Evolutionary conservation across 1,140 invertebrate species (phyloP), one percentile per base, ranked within the genome.

Genomic region (Pseudomyrmex gracilis): DNA sequence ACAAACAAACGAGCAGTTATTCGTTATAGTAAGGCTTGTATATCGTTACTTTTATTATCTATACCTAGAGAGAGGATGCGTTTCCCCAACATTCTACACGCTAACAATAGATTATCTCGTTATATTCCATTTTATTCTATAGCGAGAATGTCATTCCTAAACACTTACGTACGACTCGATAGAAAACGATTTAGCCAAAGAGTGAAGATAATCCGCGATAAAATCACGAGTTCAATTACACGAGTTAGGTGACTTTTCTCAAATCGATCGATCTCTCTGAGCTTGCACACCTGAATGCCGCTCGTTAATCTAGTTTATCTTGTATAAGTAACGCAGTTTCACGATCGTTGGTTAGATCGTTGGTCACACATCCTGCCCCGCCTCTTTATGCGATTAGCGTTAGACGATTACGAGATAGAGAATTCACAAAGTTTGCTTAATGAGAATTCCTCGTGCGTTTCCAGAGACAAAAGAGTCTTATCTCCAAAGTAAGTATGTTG

Each of bases 61-160:
- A 70, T 17, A 70, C 15, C 53, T 34, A n/a, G 43, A 24, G 66
- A n/a, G 43, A n/a, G n/a, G n/a, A 58, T 49, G 47, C 22, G 20
- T 71, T 8, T 47, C 43, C 24, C 34, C 15, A 53, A 13, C 9
- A 15, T 66, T 77, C 24, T 55, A 49, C 7, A 34, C 5, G 34
- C 34, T 34, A 63, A 49, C 22, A 17, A 45, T 55, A 68, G 64
- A 58, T 70, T 15, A 5, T 78, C 53, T 57, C 34, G 47, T 58
- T 80, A 34, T 22, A 60, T 80, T 70, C 66, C 17, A 70, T 57
- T 78, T 10, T 34, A 78, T 58, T 78, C 51, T 17, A 47, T n/a
- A 64, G 73, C 60, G 9, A 57, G 24, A 34, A 34, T 34, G 34
- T 77, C 51, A 77, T 67, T 77, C 74, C 74, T 57, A 66, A 67